phyloP scores from a whole-genome alignment of 2,113 vertebrate genomes.

The Nothoprocta perdicaria region DNA sequence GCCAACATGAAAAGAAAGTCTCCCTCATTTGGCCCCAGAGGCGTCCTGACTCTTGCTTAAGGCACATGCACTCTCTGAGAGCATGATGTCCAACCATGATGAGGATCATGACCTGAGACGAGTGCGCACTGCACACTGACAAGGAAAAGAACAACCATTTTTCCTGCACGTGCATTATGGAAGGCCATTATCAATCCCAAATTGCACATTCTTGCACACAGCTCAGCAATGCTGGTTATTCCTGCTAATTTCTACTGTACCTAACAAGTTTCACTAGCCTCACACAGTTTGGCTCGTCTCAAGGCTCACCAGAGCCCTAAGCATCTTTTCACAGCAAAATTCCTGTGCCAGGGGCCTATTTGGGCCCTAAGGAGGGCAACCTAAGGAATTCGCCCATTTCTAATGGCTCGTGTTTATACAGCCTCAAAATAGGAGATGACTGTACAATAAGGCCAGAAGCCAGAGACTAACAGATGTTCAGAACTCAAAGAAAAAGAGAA shows the following conservation, averaged over 20 bases:
- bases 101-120: not conserved
- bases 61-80: not conserved
- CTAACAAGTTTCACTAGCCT: not conserved
- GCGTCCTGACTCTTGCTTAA: accelerated
- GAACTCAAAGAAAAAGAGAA: not conserved
- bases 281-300: not conserved
- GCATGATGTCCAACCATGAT: accelerated
- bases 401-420: not conserved
- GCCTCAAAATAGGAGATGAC: not conserved
- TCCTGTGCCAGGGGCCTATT: not conserved
- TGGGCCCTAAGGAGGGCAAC: not conserved
- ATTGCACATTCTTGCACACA: accelerated
- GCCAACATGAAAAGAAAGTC: accelerated
- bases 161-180: not conserved
- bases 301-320: accelerated
- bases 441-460: not conserved
- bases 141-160: not conserved
- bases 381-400: not conserved
- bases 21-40: not conserved
- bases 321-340: not conserved
- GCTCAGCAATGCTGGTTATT: not conserved
- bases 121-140: not conserved
- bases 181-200: not conserved
- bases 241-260: not conserved
- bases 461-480: not conserved